Conservation (phyloP, 2,797 vertebrate species). For the Artibeus lituratus region DNA sequence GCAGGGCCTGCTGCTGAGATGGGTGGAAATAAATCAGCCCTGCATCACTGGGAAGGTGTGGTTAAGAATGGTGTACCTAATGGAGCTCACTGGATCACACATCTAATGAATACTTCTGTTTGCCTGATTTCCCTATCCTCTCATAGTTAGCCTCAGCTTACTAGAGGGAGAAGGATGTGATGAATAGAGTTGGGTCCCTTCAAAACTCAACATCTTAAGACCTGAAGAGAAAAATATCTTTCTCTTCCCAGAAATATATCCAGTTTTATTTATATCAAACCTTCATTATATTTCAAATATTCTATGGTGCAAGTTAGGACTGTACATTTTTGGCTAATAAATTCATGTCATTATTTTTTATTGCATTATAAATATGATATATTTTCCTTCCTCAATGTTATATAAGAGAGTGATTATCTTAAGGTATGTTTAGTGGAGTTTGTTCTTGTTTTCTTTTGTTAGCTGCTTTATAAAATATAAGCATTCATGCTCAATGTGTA, state of each 20-base stretch:
- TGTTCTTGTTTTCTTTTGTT: neutral
- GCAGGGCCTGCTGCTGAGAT: neutral
- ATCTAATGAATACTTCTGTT: neutral
- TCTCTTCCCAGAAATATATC: neutral
- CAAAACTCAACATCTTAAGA: neutral
- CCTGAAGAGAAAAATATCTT: neutral
- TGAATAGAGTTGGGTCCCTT: neutral
- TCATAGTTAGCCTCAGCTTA: neutral
- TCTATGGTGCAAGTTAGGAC: neutral
- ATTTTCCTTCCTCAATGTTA: neutral
- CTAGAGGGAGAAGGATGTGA: neutral
- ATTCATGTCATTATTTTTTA: neutral
- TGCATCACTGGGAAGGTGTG: too few relatives aligned
- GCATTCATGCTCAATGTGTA: neutral
- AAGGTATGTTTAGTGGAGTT: neutral
- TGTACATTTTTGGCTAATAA: neutral
- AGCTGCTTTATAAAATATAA: slow-evolving; percentile 6
- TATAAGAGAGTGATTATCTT: neutral
- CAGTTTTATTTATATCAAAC: neutral
- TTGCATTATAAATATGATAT: neutral
- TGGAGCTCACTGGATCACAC: neutral
- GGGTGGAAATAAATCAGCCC: neutral
- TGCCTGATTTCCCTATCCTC: neutral
- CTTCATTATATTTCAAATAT: neutral
- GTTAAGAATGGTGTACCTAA: neutral